Conservation (phyloP, 2,888 invertebrate species). For the Pachydiplax longipennis region DNA sequence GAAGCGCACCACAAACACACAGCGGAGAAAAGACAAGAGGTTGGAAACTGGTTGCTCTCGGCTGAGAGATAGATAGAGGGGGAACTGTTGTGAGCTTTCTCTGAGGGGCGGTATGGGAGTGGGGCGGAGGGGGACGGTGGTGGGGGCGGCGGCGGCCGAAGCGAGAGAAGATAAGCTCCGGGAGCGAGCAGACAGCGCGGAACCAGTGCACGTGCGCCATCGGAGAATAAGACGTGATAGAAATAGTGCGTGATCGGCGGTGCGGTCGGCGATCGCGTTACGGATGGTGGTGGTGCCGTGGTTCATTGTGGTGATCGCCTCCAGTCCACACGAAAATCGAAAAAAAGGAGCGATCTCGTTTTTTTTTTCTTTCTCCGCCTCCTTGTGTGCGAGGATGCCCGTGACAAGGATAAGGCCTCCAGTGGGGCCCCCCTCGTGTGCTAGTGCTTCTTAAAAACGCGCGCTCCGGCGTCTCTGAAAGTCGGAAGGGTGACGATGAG, state of each 20-base stretch:
- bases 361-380: neutral
- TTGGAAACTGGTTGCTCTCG: conserved; percentile 44
- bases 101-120: neutral
- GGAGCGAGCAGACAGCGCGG: conserved; percentile 27
- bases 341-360: neutral
- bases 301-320: neutral
- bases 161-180: conserved; percentile 27
- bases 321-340: neutral
- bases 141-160: neutral
- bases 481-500: conserved; percentile 17
- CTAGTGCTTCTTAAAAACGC: neutral
- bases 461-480: neutral
- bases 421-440: conserved; percentile 20
- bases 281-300: conserved; percentile 8
- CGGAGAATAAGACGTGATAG: conserved; percentile 29
- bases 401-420: neutral
- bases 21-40: conserved; percentile 23
- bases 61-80: conserved; percentile 18
- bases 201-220: conserved; percentile 44
- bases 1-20: conserved; percentile 40
- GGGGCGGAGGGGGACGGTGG: neutral
- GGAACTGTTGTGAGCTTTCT: conserved; percentile 44
- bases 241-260: conserved; percentile 37
- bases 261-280: conserved; percentile 22
- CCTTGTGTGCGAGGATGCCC: conserved; percentile 19